Evolutionary conservation across 2,797 vertebrate species (phyloP), one percentile per base, ranked within the genome.

Genomic region (Adrianichthys oophorus): DNA sequence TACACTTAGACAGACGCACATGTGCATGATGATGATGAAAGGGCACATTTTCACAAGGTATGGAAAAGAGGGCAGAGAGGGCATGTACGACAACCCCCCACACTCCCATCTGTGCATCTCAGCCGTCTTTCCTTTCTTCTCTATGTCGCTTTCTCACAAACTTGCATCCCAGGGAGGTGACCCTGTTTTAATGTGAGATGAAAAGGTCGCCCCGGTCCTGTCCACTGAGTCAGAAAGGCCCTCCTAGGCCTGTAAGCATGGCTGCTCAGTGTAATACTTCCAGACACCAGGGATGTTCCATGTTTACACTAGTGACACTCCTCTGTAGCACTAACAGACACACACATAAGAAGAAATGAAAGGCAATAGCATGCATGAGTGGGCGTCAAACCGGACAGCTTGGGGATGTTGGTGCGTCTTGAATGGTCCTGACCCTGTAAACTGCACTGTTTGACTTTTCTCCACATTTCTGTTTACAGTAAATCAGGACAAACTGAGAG

Each of bases 211-310:
- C 41, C 41, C 42, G 45, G 79, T 86, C 61, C 66, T 82, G 83
- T 79, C 84, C 77, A 76, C 72, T 83, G 81, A 80, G 79, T 86
- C 72, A 83, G 83, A 86, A 88, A 80, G 85, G 57, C 72, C 84
- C 85, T 84, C 72, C 83, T 48, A 79, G 82, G 84, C 73, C 60
- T 75, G 71, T 83, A 84, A 87, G 86, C 86, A 85, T 80, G 87
- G 78, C 69, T 66, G 58, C 50, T 86, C 80, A 84, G 85, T 85
- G 81, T 81, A 69, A 87, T 86, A 87, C 79, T 84, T 80, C 76
- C 49, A 88, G 87, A 90, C 86, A 88, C 78, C 19, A 50, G 84
- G 87, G 82, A 87, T 79, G 69, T 82, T 83, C 76, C 62, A 51
- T 85, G 77, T 87, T 86, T 88, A 76, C 78, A 82, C 70, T 76